Base-by-base conservation (phyloP, 2,113 vertebrate species). In the Willisornis vidua region DNA sequence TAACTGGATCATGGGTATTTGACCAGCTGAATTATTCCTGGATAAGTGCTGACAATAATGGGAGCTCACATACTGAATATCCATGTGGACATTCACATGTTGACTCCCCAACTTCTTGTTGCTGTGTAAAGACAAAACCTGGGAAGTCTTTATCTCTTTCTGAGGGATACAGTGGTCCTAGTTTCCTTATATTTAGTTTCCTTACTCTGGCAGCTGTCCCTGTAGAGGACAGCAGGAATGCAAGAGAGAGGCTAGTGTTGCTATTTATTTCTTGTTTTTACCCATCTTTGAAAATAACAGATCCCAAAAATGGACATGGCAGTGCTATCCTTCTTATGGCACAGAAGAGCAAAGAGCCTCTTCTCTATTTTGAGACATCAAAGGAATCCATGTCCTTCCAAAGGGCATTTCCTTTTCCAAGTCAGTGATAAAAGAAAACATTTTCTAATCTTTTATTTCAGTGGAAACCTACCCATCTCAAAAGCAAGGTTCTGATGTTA, bases 261-360 rank as follows among this genome's bases (percentile, higher is more conserved):
- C 73, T 94, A 72, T 96, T 96, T 96, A 68, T 94, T 96, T 94
- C 49, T 87, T 90, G 35, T 1, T 81, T 96, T 88, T 68, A 90
- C 9, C n/a, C 61, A 29, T 86, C 85, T 90, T 93, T 78, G 68
- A 86, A 87, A 93, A 68, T 37, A 94, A 33, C 0, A 0, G 7
- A 74, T 88, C 68, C 65, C 79, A 13, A 81, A 96, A 92, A 81
- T 81, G 80, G 83, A 62, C 46, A 51, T 39, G 33, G 58, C 62
- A 62, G 37, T 49, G 35, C 39, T 76, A 71, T 84, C 35, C 33
- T 63, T 76, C 66, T 70, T 76, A 70, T 3, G 25, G 10, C 41
- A 90, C 33, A 87, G 73, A 74, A 80, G 29, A 83, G 26, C 20
- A 57, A 88, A 88, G 46, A 86, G 39, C 18, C 29, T 59, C 26